phyloP scores from a whole-genome alignment of 2,888 invertebrate genomes.

The Sipunculus nudus region DNA sequence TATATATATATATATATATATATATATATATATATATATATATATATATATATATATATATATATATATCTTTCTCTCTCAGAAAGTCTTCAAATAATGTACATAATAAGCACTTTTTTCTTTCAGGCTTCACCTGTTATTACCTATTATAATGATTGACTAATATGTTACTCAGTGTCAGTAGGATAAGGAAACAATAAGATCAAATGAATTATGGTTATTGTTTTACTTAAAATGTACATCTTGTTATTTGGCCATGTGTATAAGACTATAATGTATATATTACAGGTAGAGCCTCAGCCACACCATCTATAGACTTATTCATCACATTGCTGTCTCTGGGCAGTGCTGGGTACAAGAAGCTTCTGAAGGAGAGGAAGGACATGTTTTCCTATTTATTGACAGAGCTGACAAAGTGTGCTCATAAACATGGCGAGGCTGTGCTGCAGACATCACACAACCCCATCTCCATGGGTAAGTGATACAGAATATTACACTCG shows the following conservation, averaged over 20 bases:
- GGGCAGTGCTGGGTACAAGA: slow-evolving; percentile 74
- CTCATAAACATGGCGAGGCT: slow-evolving; percentile 71
- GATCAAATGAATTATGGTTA: too few relatives aligned
- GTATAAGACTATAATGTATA: neutral
- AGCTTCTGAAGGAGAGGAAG: slow-evolving; percentile 73
- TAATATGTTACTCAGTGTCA: too few relatives aligned
- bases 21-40: too few relatives aligned
- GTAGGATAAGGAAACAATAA: too few relatives aligned
- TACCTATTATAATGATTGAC: too few relatives aligned
- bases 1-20: too few relatives aligned
- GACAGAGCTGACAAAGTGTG: slow-evolving; percentile 71
- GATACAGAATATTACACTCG: neutral
- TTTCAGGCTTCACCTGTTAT: too few relatives aligned
- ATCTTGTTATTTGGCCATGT: neutral
- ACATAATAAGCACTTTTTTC: too few relatives aligned
- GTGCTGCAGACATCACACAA: slow-evolving; percentile 74
- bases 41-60: too few relatives aligned
- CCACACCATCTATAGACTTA: slow-evolving; percentile 77
- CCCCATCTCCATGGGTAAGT: slow-evolving; percentile 77
- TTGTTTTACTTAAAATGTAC: too few relatives aligned
- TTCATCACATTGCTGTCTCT: slow-evolving; percentile 80
- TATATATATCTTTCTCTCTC: too few relatives aligned
- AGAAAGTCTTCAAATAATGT: too few relatives aligned
- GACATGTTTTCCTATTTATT: slow-evolving; percentile 74
- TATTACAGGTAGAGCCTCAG: slow-evolving; percentile 75